Evolutionary conservation across 2,888 invertebrate species (phyloP).

Genomic region (Xylota sylvarum): DNA sequence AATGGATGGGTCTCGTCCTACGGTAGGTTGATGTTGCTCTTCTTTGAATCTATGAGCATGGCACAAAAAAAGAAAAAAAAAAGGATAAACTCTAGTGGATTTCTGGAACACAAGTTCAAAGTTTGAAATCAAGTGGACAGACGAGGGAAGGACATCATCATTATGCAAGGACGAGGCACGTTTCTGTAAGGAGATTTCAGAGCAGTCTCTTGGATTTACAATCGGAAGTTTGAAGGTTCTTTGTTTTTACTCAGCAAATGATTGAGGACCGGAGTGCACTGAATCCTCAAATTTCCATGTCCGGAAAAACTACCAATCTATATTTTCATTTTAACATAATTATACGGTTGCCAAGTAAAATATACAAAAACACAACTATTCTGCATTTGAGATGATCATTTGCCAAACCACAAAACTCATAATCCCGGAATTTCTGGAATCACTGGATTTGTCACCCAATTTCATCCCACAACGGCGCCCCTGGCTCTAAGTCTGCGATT

Average conservation of each 20-base stretch:
- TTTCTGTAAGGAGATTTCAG: slow-evolving; percentile 51
- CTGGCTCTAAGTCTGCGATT: slow-evolving; percentile 5
- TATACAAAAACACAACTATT: slow-evolving; percentile 24
- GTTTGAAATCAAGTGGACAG: slow-evolving; percentile 70
- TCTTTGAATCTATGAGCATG: slow-evolving; percentile 40
- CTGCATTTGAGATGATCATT: slow-evolving; percentile 40
- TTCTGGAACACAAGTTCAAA: slow-evolving; percentile 68
- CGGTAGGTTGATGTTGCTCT: slow-evolving; percentile 63
- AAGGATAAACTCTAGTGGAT: slow-evolving; percentile 69
- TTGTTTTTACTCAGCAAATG: slow-evolving; percentile 19
- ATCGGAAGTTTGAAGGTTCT: slow-evolving; percentile 48
- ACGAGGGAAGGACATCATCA: slow-evolving; percentile 65
- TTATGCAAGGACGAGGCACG: slow-evolving; percentile 62
- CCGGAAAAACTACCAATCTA: neutral
- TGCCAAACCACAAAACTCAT: slow-evolving; percentile 34
- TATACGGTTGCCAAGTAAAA: slow-evolving; percentile 9
- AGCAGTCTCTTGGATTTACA: slow-evolving; percentile 55
- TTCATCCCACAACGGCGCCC: neutral
- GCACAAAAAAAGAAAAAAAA: slow-evolving; percentile 22
- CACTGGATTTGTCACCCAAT: slow-evolving; percentile 48
- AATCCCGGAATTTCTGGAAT: slow-evolving; percentile 55
- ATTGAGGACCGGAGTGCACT: slow-evolving; percentile 22
- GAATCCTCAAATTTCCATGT: neutral
- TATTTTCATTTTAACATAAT: neutral
- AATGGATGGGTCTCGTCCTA: slow-evolving; percentile 53